Evolutionary conservation across 2,797 vertebrate species (phyloP), one percentile per base, ranked within the genome.

Genomic region (Sebastes oblongus): DNA sequence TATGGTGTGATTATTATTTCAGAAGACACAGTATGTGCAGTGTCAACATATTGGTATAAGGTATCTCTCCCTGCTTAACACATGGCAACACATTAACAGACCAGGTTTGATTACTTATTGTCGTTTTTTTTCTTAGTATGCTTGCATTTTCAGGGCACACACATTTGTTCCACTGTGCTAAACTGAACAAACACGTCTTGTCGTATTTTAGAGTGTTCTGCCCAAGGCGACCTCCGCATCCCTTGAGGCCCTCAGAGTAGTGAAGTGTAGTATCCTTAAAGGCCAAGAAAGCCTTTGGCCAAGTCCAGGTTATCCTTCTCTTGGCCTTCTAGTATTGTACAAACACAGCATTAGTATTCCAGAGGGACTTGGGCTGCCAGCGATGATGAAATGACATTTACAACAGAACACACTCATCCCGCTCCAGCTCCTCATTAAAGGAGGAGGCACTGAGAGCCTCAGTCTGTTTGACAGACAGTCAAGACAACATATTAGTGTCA

Each of bases 301-400:
- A 52, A 68, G 66, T 66, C 20, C 54, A 78, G 70, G 82, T 82
- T 36, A 55, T 65, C 78, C 74, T 84, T 65, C 55, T 77, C 50
- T 68, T 46, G 32, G 68, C 50, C 75, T 67, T 78, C 71, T 55
- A 56, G 68, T n/a, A 54, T 77, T 75, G 56, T 50, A 65, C 36
- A 70, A 72, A 61, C 62, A 62, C 18, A 50, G 66, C 50, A 76
- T 86, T 80, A 72, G 55, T 80, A 91, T 84, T 88, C 83, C 80
- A 75, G 62, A 73, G 77, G 66, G 82, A 62, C 56, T 7, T 5
- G 29, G 34, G 72, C 67, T 70, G 82, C 75, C 75, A 80, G 74
- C 34, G 10, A 79, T 77, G 75, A 88, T 86, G 75, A 87, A 88
- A 75, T 90, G 90, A 91, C 88, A 93, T 92, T 93, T 92, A 87